These are phyloP conservation scores for Phoxinus phoxinus DNA, from an alignment of 2,113 vertebrate genomes.

Conservation along the genomic window DNA sequence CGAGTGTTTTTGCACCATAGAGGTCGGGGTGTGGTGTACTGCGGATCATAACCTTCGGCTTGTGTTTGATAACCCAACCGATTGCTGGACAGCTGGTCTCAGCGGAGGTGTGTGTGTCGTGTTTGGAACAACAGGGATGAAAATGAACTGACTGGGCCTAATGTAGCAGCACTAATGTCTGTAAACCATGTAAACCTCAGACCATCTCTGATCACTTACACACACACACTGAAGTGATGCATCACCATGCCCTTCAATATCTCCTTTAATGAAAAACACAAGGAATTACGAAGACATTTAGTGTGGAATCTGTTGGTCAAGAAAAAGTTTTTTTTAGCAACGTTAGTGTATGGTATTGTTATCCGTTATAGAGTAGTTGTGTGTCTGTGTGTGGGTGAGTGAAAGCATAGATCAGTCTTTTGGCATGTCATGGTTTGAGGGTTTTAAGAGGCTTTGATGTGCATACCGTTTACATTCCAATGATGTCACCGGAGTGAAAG, in stretches of 20 bases:
- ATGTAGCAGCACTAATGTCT: conserved; percentile 66
- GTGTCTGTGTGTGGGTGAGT: neutral
- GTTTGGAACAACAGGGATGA: neutral
- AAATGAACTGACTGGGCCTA: conserved; percentile 45
- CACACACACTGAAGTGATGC: neutral
- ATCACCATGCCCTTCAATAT: neutral
- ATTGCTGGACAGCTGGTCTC: conserved; percentile 21
- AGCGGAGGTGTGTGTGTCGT: neutral
- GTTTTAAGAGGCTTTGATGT: neutral
- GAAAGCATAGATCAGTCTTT: neutral
- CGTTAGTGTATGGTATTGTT: neutral
- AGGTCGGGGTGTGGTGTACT: neutral
- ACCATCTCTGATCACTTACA: conserved; percentile 7
- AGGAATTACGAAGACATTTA: neutral
- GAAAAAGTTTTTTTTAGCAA: neutral
- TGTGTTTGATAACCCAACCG: neutral
- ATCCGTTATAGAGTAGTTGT: neutral
- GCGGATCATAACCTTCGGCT: conserved; percentile 9
- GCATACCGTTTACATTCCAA: conserved; percentile 15
- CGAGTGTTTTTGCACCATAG: neutral
- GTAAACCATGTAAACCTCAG: conserved; percentile 29
- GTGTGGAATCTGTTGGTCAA: neutral
- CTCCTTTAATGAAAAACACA: neutral
- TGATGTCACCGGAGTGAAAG: conserved; percentile 11
- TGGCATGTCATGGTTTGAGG: neutral